Evolutionary conservation across 1,140 invertebrate genomes (phyloP), one percentile per base, ranked within the genome.

Genomic region (Caenorhabditis briggsae): DNA sequence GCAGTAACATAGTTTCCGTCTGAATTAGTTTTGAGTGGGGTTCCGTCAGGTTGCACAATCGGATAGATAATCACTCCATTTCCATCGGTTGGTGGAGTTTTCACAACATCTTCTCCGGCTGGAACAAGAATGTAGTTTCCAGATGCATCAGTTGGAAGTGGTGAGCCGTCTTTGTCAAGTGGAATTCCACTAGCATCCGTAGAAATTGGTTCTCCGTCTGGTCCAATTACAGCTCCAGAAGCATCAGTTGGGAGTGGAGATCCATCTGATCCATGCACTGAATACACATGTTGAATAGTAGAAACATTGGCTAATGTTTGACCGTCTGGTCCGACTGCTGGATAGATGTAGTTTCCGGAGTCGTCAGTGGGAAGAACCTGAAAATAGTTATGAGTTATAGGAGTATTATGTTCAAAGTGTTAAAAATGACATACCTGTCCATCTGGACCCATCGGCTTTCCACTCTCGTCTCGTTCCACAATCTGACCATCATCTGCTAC

Each of bases 281-380:
- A 61, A 43, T 85, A 85, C 18, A 85, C 25, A 9, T 2, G 2
- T 16, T 23, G 23, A n/a, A 33, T 48, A 12, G 59, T 6, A 23
- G 74, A 55, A 86, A 91, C 90, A 23, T 87, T 90, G n/a, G 86
- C 82, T 12, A 90, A 33, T 11, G 84, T 55, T 1, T 61, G 14
- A 20, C 86, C 86, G 50, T 87, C 86, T 8, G 86, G 50, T 46
- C 70, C 70, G n/a, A n/a, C 18, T 14, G n/a, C 56, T 18, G 56
- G 56, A 58, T 58, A 58, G 18, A 83, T 59, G 23, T 50, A 58
- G 12, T 87, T 56, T 0, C 86, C 86, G n/a, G 65, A 43, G 11
- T 50, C 59, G 53, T 87, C 64, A 8, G 41, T 61, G 5, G 46
- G 18, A 20, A 87, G 25, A 11, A 59, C 56, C 18, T 58, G 56